phyloP scores from a whole-genome alignment of 2,797 vertebrate species.

The Eulemur coronatus region DNA sequence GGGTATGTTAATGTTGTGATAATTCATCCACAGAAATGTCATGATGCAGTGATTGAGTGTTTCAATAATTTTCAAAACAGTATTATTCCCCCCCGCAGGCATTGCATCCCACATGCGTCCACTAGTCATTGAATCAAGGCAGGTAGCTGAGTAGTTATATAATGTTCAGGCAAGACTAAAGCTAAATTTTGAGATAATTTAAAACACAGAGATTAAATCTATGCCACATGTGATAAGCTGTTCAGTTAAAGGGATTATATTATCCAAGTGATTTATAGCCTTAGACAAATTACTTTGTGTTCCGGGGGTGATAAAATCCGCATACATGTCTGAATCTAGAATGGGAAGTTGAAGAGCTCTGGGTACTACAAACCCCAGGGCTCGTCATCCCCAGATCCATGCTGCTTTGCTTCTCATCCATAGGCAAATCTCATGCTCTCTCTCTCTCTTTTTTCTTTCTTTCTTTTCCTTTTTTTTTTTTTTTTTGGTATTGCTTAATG shows the following conservation, averaged over 20 bases:
- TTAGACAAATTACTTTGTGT: constrained; percentile 46
- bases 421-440: neutral
- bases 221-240: constrained; percentile 1
- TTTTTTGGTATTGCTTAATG: neutral
- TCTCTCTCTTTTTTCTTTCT: neutral
- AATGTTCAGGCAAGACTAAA: constrained; percentile 7
- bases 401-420: neutral
- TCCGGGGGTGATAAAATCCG: constrained; percentile 6
- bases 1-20: constrained; percentile 28
- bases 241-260: constrained; percentile 17
- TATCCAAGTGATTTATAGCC: constrained; percentile 23
- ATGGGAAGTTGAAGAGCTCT: neutral
- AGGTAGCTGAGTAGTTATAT: neutral
- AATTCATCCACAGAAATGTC: neutral
- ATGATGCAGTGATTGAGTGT: neutral
- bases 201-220: constrained; percentile 52
- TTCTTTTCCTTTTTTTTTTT: neutral
- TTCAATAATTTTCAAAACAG: constrained; percentile 14
- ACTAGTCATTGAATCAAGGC: neutral
- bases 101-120: neutral
- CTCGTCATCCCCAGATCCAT: neutral
- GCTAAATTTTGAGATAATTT: constrained; percentile 40
- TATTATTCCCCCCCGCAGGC: neutral
- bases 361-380: neutral
- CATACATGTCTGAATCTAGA: neutral